Base-by-base conservation (phyloP, 2,113 vertebrate genomes). In the Motacilla tschutschensis region DNA sequence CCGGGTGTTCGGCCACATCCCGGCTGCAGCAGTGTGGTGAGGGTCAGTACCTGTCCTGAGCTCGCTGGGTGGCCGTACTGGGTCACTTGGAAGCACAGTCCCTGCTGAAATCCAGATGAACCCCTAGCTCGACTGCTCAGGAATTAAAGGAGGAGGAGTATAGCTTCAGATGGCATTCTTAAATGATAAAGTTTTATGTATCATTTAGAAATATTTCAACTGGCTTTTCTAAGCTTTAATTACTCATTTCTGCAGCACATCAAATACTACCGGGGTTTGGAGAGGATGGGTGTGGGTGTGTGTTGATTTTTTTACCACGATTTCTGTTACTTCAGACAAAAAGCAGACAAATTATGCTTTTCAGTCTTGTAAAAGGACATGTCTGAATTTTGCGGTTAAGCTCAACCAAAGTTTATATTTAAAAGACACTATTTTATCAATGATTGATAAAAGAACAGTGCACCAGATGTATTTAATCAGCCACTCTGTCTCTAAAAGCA, bases 381-480 rank as follows among this genome's bases (percentile, higher is more conserved):
- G 22, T 84, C 87, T 79, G 82, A 81, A 78, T 90, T 73, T 86
- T 91, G 83, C 2, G 2, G 38, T 72, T 66, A 83, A 80, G 44
- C 77, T 64, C 76, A 57, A 50, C 17, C 73, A 8, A 70, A 74
- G 89, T 75, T 88, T 85, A 62, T 74, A 46, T 89, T 92, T 92
- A 33, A 86, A 80, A 88, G 35, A 50, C 74, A 51, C 44, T 58
- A 17, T 79, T 90, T 94, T 91, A 92, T 94, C 86, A 90, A 62
- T 79, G 88, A 89, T 65, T 88, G 91, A 90, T 91, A 92, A 81
- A 92, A 74, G 55, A 89, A 51, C 57, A 54, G 58, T 7, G 20
- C 69, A 60, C 43, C 89, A 93, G 91, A 88, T 93, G 83, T 50
- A 44, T 91, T 91, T 78, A 77, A 71, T 91, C 84, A 86, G 54